A percentile compares a stretch with the other conserved stretches of the same genome.
Conservation (phyloP, 2,797 vertebrate genomes). For the Gadopsis marmoratus region DNA sequence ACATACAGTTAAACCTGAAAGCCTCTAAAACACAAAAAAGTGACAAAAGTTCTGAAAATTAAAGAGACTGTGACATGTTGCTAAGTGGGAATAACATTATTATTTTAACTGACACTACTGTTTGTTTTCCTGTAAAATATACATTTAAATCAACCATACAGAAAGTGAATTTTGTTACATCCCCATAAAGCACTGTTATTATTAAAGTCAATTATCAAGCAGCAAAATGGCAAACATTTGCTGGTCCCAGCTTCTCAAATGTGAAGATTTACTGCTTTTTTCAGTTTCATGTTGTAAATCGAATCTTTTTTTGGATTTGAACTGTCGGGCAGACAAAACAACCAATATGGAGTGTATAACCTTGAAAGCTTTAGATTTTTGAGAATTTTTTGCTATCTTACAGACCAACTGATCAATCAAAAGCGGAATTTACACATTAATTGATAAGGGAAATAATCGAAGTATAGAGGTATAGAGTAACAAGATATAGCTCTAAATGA, state of each 20-base stretch:
- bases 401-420: neutral
- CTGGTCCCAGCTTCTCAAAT: neutral
- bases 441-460: neutral
- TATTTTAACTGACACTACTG: neutral
- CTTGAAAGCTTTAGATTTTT: neutral
- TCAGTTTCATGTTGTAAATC: neutral
- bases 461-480: slow-evolving; percentile 15
- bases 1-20: neutral
- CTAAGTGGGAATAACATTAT: neutral
- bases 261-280: neutral
- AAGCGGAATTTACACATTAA: neutral
- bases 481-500: slow-evolving; percentile 51
- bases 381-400: neutral
- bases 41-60: neutral
- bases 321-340: neutral
- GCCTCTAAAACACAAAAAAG: neutral
- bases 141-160: neutral
- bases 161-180: too few species aligned
- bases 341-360: neutral
- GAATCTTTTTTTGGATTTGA: neutral
- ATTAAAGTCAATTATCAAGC: neutral
- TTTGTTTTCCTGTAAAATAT: neutral
- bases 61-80: neutral
- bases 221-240: neutral
- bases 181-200: neutral